Conservation (phyloP, 2,797 vertebrate species). For the Macropodus opercularis region DNA sequence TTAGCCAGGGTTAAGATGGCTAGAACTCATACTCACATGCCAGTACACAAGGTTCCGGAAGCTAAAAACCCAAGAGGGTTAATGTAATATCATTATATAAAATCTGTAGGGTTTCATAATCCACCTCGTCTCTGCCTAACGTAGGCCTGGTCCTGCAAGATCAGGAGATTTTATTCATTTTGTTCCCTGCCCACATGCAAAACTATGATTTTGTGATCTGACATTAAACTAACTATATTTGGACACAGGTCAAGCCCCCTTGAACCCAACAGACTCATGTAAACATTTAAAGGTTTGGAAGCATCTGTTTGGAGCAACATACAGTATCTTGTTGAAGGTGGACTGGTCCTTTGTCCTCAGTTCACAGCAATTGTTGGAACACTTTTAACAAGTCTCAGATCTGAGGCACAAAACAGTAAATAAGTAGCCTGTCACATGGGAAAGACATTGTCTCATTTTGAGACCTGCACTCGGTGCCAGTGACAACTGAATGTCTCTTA, state of each 20-base stretch:
- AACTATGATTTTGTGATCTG: slow-evolving; percentile 66
- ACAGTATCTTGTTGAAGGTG: slow-evolving; percentile 15
- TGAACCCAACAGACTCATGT: slow-evolving; percentile 33
- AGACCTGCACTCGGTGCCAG: slow-evolving; percentile 28
- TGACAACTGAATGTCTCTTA: slow-evolving; percentile 39
- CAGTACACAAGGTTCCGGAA: neutral
- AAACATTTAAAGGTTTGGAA: slow-evolving; percentile 33
- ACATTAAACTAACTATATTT: slow-evolving; percentile 52
- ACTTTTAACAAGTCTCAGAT: slow-evolving; percentile 37
- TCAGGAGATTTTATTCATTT: slow-evolving; percentile 10
- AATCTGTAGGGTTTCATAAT: slow-evolving; percentile 23
- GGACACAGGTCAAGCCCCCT: slow-evolving; percentile 51
- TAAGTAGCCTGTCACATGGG: slow-evolving; percentile 41
- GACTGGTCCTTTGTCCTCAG: slow-evolving; percentile 47
- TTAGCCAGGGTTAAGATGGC: neutral
- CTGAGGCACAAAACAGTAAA: slow-evolving; percentile 45
- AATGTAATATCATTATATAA: neutral
- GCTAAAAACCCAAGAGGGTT: neutral
- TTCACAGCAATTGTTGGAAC: slow-evolving; percentile 47
- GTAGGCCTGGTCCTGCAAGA: slow-evolving; percentile 31
- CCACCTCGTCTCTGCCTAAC: slow-evolving; percentile 36
- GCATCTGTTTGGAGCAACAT: slow-evolving; percentile 58
- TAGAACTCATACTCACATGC: neutral
- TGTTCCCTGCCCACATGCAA: slow-evolving; percentile 29
- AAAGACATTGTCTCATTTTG: slow-evolving; percentile 39